Evolutionary conservation across 2,113 vertebrate species (phyloP), one percentile per base, ranked within the genome.

Genomic region (Nerophis lumbriciformis): DNA sequence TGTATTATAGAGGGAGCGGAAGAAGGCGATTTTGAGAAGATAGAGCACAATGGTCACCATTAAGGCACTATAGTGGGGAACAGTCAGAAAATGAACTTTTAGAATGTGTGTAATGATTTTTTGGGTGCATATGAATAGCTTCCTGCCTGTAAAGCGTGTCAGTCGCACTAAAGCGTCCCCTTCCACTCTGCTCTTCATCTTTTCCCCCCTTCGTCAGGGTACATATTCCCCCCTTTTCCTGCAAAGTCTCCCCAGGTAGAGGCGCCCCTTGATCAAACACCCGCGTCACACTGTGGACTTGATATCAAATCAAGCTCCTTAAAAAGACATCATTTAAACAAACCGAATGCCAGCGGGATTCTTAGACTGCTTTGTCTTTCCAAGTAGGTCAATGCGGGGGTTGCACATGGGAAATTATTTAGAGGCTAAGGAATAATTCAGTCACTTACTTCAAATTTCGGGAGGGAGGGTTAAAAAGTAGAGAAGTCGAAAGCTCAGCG

Each of bases 231-330:
- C 42, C 42, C 19, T 52, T 65, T 57, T 28, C 51, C 51, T 57
- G 48, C 4, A 48, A 68, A 61, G 53, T 78, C 60, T 72, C 68
- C 65, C 42, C 72, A 66, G 68, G 76, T 77, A 65, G 70, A 82
- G 39, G 11, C 67, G 59, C 61, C 57, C 68, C 66, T 76, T 84
- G 77, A 84, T 85, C 73, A 75, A 79, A 72, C 84, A 1, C 28
- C 74, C 70, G 64, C 57, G 55, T 75, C 83, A 69, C 51, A 56
- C 70, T 72, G 69, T 28, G 61, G 42, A 58, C 71, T 51, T 70
- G 75, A 82, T 59, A 52, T 56, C 59, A 36, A 74, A 69, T 68
- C 62, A 59, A 66, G 66, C 49, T 14, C 48, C 65, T 69, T 28
- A 0, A 3, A 4, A 19, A 66, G 48, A 65, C 72, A 71, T 71